phyloP scores from a whole-genome alignment of 2,113 vertebrate genomes.

The Phaethon lepturus region DNA sequence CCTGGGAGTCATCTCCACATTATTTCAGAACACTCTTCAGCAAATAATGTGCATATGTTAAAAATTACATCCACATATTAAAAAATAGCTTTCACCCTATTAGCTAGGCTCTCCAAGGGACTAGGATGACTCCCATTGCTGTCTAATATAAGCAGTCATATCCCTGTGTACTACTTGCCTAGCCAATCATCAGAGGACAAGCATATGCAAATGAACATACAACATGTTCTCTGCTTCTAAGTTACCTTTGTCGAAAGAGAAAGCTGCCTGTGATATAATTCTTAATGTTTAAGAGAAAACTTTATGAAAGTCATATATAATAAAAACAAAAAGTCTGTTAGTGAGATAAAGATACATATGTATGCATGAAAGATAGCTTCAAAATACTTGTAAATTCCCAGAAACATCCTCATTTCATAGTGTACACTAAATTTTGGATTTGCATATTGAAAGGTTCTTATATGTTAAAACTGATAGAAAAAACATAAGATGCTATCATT shows the following conservation, averaged over 20 bases:
- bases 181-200: not conserved
- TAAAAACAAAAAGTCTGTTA: not conserved
- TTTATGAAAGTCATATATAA: not conserved
- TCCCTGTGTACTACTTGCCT: not conserved
- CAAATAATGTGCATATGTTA: not conserved
- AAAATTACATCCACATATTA: not conserved
- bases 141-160: not conserved
- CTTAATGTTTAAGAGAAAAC: not conserved
- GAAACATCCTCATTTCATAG: not conserved
- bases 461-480: not conserved
- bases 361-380: not conserved
- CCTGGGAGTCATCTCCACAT: not conserved
- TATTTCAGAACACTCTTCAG: not conserved
- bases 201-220: not conserved
- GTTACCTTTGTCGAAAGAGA: not conserved
- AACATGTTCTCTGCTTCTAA: not conserved
- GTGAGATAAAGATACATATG: not conserved
- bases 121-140: fast-evolving
- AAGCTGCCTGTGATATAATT: not conserved
- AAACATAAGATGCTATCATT: not conserved
- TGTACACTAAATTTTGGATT: not conserved
- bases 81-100: not conserved
- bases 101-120: not conserved
- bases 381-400: not conserved
- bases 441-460: not conserved